These are phyloP conservation scores for Drosophila barbarae DNA, from an alignment of 2,888 invertebrate genomes.

Conservation along the genomic window DNA sequence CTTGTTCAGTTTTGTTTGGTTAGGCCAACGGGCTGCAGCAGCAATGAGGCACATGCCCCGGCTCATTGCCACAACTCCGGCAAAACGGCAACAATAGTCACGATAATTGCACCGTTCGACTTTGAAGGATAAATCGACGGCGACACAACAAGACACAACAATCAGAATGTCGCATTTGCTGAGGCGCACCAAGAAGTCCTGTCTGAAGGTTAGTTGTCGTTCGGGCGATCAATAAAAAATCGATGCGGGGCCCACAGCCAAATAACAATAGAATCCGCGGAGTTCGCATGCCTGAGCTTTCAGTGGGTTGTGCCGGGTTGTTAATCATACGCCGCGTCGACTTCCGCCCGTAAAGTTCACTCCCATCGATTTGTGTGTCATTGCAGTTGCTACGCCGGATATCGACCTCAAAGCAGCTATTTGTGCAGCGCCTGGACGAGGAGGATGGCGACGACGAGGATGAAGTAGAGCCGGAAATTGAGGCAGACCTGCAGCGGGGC, in stretches of 20 bases:
- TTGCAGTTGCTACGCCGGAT: conserved; percentile 76
- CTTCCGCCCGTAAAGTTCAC: background rate
- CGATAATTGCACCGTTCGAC: conserved; percentile 33
- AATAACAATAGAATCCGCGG: conserved; percentile 11
- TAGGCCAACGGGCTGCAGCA: conserved; percentile 65
- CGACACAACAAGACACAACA: conserved; percentile 17
- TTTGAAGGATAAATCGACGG: conserved; percentile 13
- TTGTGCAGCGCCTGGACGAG: conserved; percentile 74
- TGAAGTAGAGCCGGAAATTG: conserved; percentile 19
- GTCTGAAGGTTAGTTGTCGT: conserved; percentile 76
- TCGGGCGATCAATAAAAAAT: conserved; percentile 62
- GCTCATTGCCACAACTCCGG: conserved; percentile 40
- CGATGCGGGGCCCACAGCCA: conserved; percentile 37
- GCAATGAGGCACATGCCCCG: conserved; percentile 33
- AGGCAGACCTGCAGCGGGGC: conserved; percentile 10
- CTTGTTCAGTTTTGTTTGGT: conserved; percentile 65
- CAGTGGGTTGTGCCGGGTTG: background rate
- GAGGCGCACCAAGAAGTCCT: conserved; percentile 79
- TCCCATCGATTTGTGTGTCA: conserved; percentile 15
- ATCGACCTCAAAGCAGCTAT: conserved; percentile 71
- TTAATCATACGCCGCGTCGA: conserved; percentile 31
- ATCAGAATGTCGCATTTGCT: conserved; percentile 76
- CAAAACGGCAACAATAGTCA: conserved; percentile 19
- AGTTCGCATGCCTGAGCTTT: conserved; percentile 8
- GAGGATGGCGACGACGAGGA: conserved; percentile 68